Percentiles rank a stretch among this genome's conserved stretches.
Conservation (phyloP, 2,888 invertebrate species). For the Ophonus ardosiacus region DNA sequence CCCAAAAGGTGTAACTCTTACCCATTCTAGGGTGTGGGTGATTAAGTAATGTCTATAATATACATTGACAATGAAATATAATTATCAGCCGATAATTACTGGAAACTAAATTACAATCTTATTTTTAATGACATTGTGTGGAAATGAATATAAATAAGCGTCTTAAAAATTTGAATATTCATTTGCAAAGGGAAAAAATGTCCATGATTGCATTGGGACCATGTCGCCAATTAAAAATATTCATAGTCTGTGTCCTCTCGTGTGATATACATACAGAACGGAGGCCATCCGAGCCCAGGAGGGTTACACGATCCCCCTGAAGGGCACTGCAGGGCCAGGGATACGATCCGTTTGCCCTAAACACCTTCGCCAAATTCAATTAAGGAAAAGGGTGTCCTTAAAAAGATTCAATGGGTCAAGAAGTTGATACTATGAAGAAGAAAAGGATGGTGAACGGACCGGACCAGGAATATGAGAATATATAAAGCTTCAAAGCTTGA, state of each 20-base stretch:
- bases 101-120: neutral
- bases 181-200: conserved; percentile 8
- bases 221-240: conserved; percentile 24
- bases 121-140: neutral
- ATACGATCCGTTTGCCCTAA: neutral
- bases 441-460: too few relatives aligned
- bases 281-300: neutral
- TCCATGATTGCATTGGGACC: conserved; percentile 8
- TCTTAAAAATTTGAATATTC: conserved; percentile 43
- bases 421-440: too few relatives aligned
- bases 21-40: too few relatives aligned
- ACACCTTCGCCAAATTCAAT: neutral
- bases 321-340: neutral
- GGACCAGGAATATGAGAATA: too few relatives aligned
- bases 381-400: neutral
- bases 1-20: too few relatives aligned
- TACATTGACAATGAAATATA: too few relatives aligned
- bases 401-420: neutral
- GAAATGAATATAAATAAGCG: conserved; percentile 20
- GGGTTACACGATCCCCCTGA: neutral
- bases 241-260: neutral
- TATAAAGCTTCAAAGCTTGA: too few relatives aligned
- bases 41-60: too few relatives aligned
- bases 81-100: too few relatives aligned
- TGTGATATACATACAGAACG: conserved; percentile 9